These are phyloP conservation scores for Mastomys coucha DNA, from an alignment of 2,113 vertebrate genomes.

Conservation along the genomic window DNA sequence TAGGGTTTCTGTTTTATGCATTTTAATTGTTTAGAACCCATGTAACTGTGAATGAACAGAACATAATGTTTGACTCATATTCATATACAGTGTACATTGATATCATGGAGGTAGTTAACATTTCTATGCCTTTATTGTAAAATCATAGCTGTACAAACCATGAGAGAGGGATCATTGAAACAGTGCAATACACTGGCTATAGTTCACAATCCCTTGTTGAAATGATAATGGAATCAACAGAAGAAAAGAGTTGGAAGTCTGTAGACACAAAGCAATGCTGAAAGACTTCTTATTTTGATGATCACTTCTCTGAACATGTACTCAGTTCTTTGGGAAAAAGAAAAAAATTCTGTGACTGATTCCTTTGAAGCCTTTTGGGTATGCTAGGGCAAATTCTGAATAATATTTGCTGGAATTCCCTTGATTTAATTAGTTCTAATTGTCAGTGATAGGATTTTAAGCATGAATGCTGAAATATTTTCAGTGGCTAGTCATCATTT, in stretches of 20 bases:
- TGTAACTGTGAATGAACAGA: background rate
- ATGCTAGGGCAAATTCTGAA: background rate
- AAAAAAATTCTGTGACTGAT: background rate
- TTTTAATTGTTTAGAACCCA: background rate
- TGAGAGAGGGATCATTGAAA: background rate
- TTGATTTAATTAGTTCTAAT: constrained; percentile 12
- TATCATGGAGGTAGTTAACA: background rate
- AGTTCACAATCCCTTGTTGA: background rate
- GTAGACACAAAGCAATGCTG: background rate
- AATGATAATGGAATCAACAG: background rate
- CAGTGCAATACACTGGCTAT: background rate
- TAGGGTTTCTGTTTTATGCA: background rate
- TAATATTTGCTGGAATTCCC: background rate
- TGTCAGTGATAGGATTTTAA: background rate
- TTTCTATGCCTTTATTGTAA: background rate
- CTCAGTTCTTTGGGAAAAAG: background rate
- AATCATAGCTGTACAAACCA: background rate
- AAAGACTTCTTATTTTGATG: background rate
- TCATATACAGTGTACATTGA: background rate
- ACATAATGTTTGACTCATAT: background rate
- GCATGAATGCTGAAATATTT: background rate
- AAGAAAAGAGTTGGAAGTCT: background rate
- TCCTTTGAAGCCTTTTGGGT: background rate
- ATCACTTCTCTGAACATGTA: background rate
- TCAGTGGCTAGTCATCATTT: background rate